Evolutionary conservation across 2,888 invertebrate species (phyloP), one percentile per base, ranked within the genome.

Genomic region (Zelleria hepariella): DNA sequence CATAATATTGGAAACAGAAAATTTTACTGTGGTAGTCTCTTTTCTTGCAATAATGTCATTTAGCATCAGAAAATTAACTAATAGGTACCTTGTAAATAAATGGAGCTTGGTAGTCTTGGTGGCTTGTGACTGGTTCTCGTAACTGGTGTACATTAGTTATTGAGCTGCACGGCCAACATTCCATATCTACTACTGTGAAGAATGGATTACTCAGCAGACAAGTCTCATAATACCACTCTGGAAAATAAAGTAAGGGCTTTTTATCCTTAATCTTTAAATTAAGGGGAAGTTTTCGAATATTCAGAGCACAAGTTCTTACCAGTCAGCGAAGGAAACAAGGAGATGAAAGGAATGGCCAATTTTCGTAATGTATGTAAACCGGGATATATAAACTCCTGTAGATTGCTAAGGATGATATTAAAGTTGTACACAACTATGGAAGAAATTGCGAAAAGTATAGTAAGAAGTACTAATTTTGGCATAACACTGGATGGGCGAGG

Each of bases 161-260:
- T 67, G 91, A 85, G 70, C 93, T 93, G 70, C 96, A 96, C 0
- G 96, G 95, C 91, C 94, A 94, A 73, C 96, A 96, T 73, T 95
- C 95, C 90, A 96, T 93, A 69, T 95, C 94, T n/a, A 91, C 89
- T 8, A 95, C 92, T 73, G 92, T 91, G 75, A 95, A 96, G 74
- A 93, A 95, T 15, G 96, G 96, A 82, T 96, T 96, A 73, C 93
- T 92, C 66, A 96, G 81, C 47, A 96, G 83, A 75, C 96, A 96
- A 70, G 94, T 93, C 80, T 96, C 96, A 85, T 96, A 95, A 70
- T 96, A 96, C 52, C 93, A 90, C 75, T 93, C 95, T 92, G 83
- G 67, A 78, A 91, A 74, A 18, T 23, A 4, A n/a, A n/a, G n/a
- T n/a, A n/a, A n/a, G n/a, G n/a, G n/a, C n/a, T n/a, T n/a, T n/a